Base-by-base conservation (phyloP, 2,888 invertebrate genomes). In the Diachrysia chrysitis region DNA sequence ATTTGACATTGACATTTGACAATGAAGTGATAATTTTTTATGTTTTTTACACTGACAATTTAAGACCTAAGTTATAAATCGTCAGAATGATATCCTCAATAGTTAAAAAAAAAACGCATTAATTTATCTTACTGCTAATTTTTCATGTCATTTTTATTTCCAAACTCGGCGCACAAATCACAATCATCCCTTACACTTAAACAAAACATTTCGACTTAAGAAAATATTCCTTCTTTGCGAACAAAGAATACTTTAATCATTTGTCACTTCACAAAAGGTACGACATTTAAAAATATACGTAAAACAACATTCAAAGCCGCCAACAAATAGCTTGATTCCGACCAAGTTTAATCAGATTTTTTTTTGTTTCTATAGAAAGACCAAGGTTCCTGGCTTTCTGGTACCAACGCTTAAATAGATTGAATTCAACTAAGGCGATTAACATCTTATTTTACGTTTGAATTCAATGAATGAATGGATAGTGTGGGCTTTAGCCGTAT, bases 391-490 rank as follows among this genome's bases (percentile, higher is more conserved):
- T 63, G 53, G 32, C 66, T 63, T n/a, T n/a, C 54, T 68, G 67
- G n/a, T n/a, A n/a, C 62, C 25, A 29, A 32, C 68, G 37, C 55
- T 57, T 71, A 66, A 71, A 75, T 71, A 58, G 14, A 75, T 66
- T 62, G 60, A 76, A 73, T 78, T 62, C 21, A 68, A 58, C 55
- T 69, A 64, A 73, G 63, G 70, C 70, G 79, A 76, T 78, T 78
- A 69, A 69, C 76, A 78, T 78, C 66, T 78, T 73, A 63, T 78
- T 78, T 61, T 63, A 56, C 46, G 21, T 77, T 77, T 73, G 54
- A 63, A 73, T 78, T 69, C 74, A 61, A 62, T 56, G 46, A 77
- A 68, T 58, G 42, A 78, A 69, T 63, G 42, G 53, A 64, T 66
- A 63, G 66, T 62, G 62, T 48, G 32, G 37, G 25, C 53, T 61